Base-by-base conservation (phyloP, 2,113 vertebrate species). In the Rallus limicola region DNA sequence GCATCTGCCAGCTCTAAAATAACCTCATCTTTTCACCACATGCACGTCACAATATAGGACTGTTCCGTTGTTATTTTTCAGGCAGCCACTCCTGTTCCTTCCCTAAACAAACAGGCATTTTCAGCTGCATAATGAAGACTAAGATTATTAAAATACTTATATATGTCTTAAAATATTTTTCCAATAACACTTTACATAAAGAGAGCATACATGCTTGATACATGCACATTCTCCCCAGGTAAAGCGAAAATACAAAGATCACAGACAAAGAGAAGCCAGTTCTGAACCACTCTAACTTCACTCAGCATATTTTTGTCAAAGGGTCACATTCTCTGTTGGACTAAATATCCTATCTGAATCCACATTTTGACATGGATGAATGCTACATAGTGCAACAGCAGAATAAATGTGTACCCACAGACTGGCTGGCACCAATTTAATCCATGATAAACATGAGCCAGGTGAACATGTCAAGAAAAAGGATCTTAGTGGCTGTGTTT, bases 1-100 rank as follows among this genome's bases (percentile, higher is more conserved):
- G 71, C 96, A 95, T 97, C 96, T 97, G 97, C 86, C 86, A 94
- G 71, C 84, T 82, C 83, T 93, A 79, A 81, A 93, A 55, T 18
- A 92, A 36, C 78, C 53, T 86, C 4, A 58, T 88, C 38, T 90
- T 90, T 69, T 72, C 8, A 80, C 81, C 46, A 86, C 79, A 48
- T 63, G 91, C 42, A 86, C 5, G 0, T 95, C 59, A 59, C 62
- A 77, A 85, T 58, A 25, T 3, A 9, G 80, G 38, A 78, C 55
- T 34, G 79, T 67, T 77, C 71, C 59, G 76, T 8, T 55, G 68
- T 31, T 90, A 64, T 68, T 95, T 63, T 84, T 65, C 50, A 93
- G 46, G 11, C 75, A 94, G 36, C 23, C 26, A 26, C 21, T 77
- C 48, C 40, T 86, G 13, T 86, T 90, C 40, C 60, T 69, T 93